Base-by-base conservation (phyloP, 2,888 invertebrate genomes). In the Criorhina ranunculi region DNA sequence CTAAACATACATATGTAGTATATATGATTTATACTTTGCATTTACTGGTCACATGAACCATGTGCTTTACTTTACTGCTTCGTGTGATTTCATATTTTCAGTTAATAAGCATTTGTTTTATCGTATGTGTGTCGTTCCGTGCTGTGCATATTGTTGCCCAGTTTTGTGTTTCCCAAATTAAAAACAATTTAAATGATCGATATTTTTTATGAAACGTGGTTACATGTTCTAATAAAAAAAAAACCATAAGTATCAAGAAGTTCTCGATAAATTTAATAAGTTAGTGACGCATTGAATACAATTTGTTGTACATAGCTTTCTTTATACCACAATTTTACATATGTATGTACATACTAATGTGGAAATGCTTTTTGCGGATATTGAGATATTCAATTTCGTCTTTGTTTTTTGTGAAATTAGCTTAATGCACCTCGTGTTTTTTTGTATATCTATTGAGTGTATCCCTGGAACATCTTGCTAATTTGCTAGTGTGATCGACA, bases 21-120 rank as follows among this genome's bases (percentile, higher is more conserved):
- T 24, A 42, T 46, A 49, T 24, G 15, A 49, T 17, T 60, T 53
- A 8, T 40, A 42, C 49, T 72, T 33, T 60, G 37, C 42, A 57
- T 73, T 42, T 49, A 64, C 15, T 29, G 59, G 75, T 76, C 70
- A 70, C 76, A 76, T 70, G 64, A 60, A 77, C 70, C 77, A 82
- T 82, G 82, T 82, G 82, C 60, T 80, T 75, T 55, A 60, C 46
- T 55, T n/a, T 55, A 75, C 46, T 75, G 44, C 67, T 66, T 24
- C 17, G 29, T 59, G 59, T 77, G 82, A 77, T 82, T 77, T 77
- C 57, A 72, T 70, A 66, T 62, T 53, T 67, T 64, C 55, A 57
- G 60, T 59, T 60, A 31, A 40, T 62, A 67, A 59, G 17, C n/a
- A 53, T 24, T 64, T 29, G 53, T 33, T 60, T 11, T 70, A 19